Evolutionary conservation across 1,140 invertebrate species (phyloP).

Genomic region (Drosophila suzukii): DNA sequence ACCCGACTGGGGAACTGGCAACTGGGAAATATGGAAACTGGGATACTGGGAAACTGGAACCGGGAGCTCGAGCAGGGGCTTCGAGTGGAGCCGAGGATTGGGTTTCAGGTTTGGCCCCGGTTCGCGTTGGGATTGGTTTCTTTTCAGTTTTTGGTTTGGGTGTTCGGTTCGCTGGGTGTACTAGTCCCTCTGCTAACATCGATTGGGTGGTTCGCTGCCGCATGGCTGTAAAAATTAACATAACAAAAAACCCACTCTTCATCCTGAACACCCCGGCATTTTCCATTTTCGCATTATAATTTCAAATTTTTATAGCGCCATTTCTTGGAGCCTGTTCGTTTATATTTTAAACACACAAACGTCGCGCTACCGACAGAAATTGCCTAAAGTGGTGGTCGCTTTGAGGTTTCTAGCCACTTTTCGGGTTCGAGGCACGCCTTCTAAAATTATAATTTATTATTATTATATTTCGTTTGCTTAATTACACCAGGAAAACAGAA

Average conservation of each 20-base stretch:
- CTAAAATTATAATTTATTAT: constrained; percentile 85
- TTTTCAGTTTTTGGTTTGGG: background rate
- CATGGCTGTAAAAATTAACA: constrained; percentile 67
- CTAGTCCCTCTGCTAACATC: constrained; percentile 35
- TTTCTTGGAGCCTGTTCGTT: constrained; percentile 82
- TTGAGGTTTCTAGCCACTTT: background rate
- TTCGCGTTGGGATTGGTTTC: constrained; percentile 9
- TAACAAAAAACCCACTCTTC: constrained; percentile 47
- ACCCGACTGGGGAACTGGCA: constrained; percentile 19
- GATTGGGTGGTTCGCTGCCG: constrained; percentile 14
- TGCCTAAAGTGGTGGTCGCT: constrained; percentile 18
- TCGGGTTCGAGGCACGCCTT: constrained; percentile 56
- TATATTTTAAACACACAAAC: constrained; percentile 84
- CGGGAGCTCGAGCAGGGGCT: constrained; percentile 22
- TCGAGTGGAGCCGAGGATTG: constrained; percentile 7
- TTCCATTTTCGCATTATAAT: constrained; percentile 63
- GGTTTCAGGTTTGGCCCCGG: constrained; percentile 30
- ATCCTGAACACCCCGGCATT: constrained; percentile 13
- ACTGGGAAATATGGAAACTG: constrained; percentile 6
- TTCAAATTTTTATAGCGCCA: constrained; percentile 63
- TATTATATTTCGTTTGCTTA: constrained; percentile 84
- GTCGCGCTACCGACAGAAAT: constrained; percentile 54
- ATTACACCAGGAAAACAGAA: constrained; percentile 84
- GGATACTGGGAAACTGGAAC: constrained; percentile 5
- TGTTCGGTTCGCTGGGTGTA: background rate